These are phyloP conservation scores for Aphelocoma californica DNA, from an alignment of 2,797 vertebrate species.

Conservation along the genomic window DNA sequence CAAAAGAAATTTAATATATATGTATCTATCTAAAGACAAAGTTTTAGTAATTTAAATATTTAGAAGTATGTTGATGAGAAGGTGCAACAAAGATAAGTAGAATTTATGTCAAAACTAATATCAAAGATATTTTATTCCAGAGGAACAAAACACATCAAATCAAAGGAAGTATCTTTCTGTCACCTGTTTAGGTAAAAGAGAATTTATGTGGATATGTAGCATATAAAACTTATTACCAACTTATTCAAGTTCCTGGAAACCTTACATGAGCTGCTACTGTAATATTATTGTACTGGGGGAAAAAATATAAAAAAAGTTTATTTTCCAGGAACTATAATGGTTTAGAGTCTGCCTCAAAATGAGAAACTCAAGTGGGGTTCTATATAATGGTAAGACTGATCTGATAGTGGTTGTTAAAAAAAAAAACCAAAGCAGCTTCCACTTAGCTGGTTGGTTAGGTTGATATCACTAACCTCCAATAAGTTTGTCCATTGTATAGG, in stretches of 20 bases:
- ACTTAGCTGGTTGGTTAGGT: background rate
- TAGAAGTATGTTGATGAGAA: background rate
- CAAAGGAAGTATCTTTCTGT: background rate
- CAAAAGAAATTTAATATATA: constrained; percentile 4
- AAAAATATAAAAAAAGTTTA: background rate
- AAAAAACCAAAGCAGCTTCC: background rate
- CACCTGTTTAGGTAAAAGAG: background rate
- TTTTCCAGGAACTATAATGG: background rate
- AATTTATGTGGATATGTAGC: background rate
- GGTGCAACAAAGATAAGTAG: constrained; percentile 1
- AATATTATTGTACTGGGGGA: background rate
- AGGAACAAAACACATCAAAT: background rate
- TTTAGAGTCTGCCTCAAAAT: background rate
- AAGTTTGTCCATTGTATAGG: background rate
- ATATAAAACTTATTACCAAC: background rate
- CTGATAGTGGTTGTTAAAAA: background rate
- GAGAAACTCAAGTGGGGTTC: background rate
- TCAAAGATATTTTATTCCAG: background rate
- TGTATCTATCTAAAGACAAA: background rate
- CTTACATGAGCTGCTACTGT: background rate
- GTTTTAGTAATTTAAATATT: constrained; percentile 21
- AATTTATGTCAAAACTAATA: constrained; percentile 23
- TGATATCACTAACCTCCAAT: background rate
- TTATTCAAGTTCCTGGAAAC: background rate
- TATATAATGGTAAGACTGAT: background rate